These are phyloP conservation scores for Pristionchus pacificus DNA, from an alignment of 1,140 invertebrate species.

Conservation along the genomic window DNA sequence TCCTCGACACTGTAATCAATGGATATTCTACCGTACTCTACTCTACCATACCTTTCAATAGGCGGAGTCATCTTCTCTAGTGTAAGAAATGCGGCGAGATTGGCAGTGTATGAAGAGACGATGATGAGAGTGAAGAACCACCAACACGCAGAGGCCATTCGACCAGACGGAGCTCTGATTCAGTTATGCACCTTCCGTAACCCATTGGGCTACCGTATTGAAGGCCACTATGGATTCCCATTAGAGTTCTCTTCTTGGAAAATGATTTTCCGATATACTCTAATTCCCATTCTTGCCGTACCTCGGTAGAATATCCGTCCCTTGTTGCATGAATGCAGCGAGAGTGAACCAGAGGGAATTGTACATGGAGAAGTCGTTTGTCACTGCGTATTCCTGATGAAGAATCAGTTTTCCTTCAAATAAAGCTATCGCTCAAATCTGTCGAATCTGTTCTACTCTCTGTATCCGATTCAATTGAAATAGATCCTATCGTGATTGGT, in stretches of 20 bases:
- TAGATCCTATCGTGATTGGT: too few species aligned
- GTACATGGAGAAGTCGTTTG: slow-evolving; percentile 92
- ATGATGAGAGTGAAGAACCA: slow-evolving; percentile 99
- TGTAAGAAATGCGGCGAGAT: slow-evolving; percentile 86
- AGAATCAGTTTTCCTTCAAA: too few species aligned
- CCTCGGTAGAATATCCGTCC: slow-evolving; percentile 90
- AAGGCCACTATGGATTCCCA: too few species aligned
- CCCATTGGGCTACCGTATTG: too few species aligned
- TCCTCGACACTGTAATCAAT: slow-evolving; percentile 85
- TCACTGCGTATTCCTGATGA: slow-evolving; percentile 67
- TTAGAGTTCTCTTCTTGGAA: too few species aligned
- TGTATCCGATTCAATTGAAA: too few species aligned
- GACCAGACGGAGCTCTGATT: slow-evolving; percentile 79
- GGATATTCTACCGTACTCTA: slow-evolving; percentile 77
- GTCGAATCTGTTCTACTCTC: too few species aligned
- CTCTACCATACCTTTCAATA: slow-evolving; percentile 63
- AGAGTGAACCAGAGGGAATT: slow-evolving; percentile 95
- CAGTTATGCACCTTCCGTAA: too few species aligned
- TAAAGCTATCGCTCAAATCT: too few species aligned
- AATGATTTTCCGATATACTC: too few species aligned
- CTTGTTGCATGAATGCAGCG: slow-evolving; percentile 95
- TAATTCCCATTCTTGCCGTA: slow-evolving; percentile 57
- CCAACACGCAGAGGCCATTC: slow-evolving; percentile 93
- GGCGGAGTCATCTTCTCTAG: slow-evolving; percentile 60
- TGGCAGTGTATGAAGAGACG: slow-evolving; percentile 97